Percentiles rank a stretch among this genome's conserved stretches.
Evolutionary conservation across 1,140 invertebrate genomes (phyloP).

Genomic region (Ridgeia piscesae): DNA sequence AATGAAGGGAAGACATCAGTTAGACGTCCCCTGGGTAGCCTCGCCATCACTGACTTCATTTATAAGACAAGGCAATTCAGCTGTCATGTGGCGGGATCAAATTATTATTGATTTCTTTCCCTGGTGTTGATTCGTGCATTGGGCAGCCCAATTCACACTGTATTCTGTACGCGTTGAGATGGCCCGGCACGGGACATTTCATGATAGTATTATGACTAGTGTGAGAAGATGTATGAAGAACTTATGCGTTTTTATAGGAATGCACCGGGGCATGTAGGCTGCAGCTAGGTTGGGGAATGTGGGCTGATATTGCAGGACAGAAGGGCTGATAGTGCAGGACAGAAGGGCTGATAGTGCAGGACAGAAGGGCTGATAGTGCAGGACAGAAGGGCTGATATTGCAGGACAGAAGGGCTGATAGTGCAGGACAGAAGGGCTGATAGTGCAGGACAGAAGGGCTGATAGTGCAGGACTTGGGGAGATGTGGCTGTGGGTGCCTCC

Average conservation of each 20-base stretch:
- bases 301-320: background rate
- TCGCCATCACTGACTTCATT: background rate
- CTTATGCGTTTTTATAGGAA: background rate
- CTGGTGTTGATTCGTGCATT: background rate
- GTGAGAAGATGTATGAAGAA: background rate
- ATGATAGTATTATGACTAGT: background rate
- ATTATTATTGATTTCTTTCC: background rate
- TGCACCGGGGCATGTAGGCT: background rate
- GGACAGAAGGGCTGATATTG: background rate
- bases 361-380: background rate
- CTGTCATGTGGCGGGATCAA: background rate
- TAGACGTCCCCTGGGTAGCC: background rate
- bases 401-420: background rate
- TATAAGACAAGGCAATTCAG: background rate
- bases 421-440: background rate
- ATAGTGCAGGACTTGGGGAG: no score
- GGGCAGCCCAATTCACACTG: background rate
- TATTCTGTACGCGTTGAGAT: background rate
- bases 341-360: background rate
- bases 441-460: background rate
- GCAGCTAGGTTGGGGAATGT: background rate
- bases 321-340: background rate
- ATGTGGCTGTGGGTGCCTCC: no score
- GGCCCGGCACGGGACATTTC: background rate
- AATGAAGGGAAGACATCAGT: background rate